Evolutionary conservation across 2,113 vertebrate species (phyloP).

Genomic region (Nannospalax galili): DNA sequence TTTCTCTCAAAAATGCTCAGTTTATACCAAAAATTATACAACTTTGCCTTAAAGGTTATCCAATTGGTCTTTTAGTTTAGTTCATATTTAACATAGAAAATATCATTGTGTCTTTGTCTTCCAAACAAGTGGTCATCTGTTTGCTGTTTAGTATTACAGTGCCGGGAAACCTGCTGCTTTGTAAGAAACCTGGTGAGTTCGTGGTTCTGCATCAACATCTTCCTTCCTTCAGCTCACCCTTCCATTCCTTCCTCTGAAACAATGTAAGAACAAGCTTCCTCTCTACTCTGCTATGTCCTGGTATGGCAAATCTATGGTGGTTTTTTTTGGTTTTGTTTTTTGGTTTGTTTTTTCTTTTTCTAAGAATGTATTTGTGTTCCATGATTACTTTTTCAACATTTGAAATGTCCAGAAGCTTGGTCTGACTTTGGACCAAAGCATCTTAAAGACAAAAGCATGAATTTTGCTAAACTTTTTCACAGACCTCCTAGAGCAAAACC

Average conservation of each 20-base stretch:
- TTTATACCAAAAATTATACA: background rate
- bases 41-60: background rate
- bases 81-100: background rate
- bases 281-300: background rate
- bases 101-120: background rate
- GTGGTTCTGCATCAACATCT: background rate
- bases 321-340: no score
- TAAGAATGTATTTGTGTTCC: background rate
- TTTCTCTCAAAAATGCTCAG: conserved; percentile 5
- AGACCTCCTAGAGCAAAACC: background rate
- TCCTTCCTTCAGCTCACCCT: background rate
- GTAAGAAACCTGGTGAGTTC: background rate
- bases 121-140: background rate
- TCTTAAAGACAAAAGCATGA: conserved; percentile 33
- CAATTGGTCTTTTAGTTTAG: background rate
- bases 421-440: background rate
- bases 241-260: background rate
- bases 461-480: background rate
- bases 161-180: background rate
- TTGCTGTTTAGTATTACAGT: background rate
- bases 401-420: background rate
- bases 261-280: background rate
- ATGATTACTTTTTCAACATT: background rate
- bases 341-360: background rate
- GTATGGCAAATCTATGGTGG: background rate